Conservation (phyloP, 1,140 invertebrate species). For the Drosophila elegans region DNA sequence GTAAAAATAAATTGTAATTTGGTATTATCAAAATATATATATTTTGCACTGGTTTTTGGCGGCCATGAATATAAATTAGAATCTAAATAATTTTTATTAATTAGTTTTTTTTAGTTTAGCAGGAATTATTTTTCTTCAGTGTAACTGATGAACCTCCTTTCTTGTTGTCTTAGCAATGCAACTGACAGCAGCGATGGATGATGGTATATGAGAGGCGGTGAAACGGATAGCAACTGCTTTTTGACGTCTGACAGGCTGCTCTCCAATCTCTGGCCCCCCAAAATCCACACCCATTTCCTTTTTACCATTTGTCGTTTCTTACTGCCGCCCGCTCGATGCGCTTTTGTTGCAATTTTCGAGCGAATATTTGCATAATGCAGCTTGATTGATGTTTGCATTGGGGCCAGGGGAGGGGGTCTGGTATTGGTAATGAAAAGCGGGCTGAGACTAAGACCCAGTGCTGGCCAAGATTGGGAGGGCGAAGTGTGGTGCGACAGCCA, state of each 20-base stretch:
- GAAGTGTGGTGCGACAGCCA: conserved; percentile 9
- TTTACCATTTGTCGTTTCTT: conserved; percentile 24
- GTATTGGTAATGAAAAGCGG: conserved; percentile 76
- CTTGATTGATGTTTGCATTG: conserved; percentile 74
- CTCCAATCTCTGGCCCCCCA: conserved; percentile 11
- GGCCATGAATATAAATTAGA: too few relatives aligned
- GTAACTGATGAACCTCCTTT: conserved; percentile 8
- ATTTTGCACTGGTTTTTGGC: too few relatives aligned
- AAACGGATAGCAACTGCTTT: conserved; percentile 63
- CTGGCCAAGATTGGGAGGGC: conserved; percentile 51
- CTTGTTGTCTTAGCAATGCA: conserved; percentile 53
- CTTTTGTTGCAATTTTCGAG: conserved; percentile 77
- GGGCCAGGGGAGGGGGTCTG: not conserved
- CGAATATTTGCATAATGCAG: conserved; percentile 78
- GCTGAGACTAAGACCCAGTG: conserved; percentile 40
- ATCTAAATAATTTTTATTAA: too few relatives aligned
- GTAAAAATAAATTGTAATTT: too few relatives aligned
- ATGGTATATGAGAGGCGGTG: conserved; percentile 14
- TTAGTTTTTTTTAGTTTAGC: too few relatives aligned
- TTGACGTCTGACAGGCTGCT: conserved; percentile 61
- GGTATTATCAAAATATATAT: too few relatives aligned
- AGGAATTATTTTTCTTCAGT: not conserved
- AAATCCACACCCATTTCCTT: conserved; percentile 1
- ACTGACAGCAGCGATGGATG: conserved; percentile 46
- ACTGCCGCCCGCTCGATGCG: conserved; percentile 30